Evolutionary conservation across 2,113 vertebrate genomes (phyloP).

Genomic region (Acrocephalus kingi): DNA sequence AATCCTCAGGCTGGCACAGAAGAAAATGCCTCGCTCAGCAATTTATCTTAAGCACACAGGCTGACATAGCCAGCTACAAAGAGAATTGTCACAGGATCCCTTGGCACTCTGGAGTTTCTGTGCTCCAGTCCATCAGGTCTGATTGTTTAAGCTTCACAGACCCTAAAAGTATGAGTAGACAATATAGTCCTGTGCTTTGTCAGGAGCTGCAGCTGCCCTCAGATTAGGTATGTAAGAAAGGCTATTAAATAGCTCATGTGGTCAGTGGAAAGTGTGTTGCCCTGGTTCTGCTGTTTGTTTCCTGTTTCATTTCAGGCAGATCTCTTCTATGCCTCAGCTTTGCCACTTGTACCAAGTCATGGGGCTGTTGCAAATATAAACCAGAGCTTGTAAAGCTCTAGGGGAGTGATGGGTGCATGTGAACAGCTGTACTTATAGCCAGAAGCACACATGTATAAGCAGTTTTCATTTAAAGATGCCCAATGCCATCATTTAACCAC

Average conservation of each 20-base stretch:
- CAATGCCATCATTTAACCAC: neutral
- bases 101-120: neutral
- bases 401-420: neutral
- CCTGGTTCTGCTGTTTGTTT: neutral
- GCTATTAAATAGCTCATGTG: neutral
- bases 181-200: neutral
- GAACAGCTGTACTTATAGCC: rapidly evolving
- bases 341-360: neutral
- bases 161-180: neutral
- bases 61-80: neutral
- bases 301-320: neutral
- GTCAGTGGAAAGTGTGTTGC: neutral
- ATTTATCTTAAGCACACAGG: neutral
- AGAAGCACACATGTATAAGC: rapidly evolving
- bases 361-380: neutral
- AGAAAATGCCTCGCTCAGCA: neutral
- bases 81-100: neutral
- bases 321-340: neutral
- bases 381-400: neutral
- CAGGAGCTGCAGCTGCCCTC: neutral
- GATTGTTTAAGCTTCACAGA: neutral
- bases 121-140: neutral
- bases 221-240: neutral
- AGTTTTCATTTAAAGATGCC: neutral
- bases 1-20: neutral